phyloP scores from a whole-genome alignment of 2,888 invertebrate species.

The Agrotis exclamationis region DNA sequence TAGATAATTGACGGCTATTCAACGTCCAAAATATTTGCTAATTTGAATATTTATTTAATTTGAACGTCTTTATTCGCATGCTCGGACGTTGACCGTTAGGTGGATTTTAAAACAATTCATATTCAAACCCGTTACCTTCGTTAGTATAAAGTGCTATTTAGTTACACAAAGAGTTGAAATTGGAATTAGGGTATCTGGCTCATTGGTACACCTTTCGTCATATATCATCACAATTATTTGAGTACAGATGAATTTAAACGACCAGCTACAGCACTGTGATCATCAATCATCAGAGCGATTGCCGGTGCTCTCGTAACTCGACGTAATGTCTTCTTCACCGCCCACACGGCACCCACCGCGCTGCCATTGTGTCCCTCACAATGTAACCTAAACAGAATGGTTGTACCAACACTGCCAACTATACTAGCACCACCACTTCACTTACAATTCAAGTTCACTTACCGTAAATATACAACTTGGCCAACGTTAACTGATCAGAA shows the following conservation, averaged over 20 bases:
- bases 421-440: slow-evolving; percentile 7
- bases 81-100: slow-evolving; percentile 3
- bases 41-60: slow-evolving; percentile 39
- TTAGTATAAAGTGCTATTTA: neutral
- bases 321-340: slow-evolving; percentile 47
- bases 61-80: slow-evolving; percentile 11
- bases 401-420: slow-evolving; percentile 8
- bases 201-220: slow-evolving; percentile 5
- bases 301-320: slow-evolving; percentile 41
- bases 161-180: neutral
- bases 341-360: slow-evolving; percentile 45
- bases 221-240: neutral
- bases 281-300: slow-evolving; percentile 28
- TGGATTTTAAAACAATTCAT: slow-evolving; percentile 24
- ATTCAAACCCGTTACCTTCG: neutral
- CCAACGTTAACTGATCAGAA: slow-evolving; percentile 26
- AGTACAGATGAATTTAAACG: slow-evolving; percentile 12
- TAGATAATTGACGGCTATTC: slow-evolving; percentile 40
- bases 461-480: slow-evolving; percentile 20
- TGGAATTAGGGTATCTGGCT: neutral
- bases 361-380: slow-evolving; percentile 34
- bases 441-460: slow-evolving; percentile 35
- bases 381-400: slow-evolving; percentile 20
- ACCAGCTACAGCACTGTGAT: neutral
- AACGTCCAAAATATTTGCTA: slow-evolving; percentile 19